phyloP scores from a whole-genome alignment of 2,888 invertebrate species.

The Nudaria mundana region DNA sequence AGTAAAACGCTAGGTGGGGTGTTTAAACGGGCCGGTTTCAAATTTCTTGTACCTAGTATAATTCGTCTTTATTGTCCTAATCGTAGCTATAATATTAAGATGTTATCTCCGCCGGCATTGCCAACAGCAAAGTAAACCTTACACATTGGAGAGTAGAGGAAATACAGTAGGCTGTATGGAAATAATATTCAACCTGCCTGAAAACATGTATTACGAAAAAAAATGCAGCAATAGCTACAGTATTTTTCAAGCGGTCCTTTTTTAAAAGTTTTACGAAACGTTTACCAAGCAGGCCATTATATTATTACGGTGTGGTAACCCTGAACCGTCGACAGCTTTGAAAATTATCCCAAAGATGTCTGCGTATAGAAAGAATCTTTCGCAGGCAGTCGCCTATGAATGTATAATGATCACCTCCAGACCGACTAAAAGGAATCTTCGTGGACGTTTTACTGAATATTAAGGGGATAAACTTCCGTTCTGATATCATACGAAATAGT shows the following conservation, averaged over 20 bases:
- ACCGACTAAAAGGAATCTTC: slow-evolving; percentile 27
- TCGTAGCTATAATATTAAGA: slow-evolving; percentile 23
- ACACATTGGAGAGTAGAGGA: no score
- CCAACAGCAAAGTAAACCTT: not conserved
- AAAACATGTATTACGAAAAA: not conserved
- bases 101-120: not conserved
- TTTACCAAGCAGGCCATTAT: slow-evolving; percentile 62
- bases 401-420: slow-evolving; percentile 67
- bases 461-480: slow-evolving; percentile 14
- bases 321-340: slow-evolving; percentile 58
- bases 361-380: slow-evolving; percentile 59
- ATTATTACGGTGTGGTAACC: slow-evolving; percentile 69
- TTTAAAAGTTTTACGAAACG: slow-evolving; percentile 28
- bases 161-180: no score
- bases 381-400: slow-evolving; percentile 68
- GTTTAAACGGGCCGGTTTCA: slow-evolving; percentile 24
- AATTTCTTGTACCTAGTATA: slow-evolving; percentile 66
- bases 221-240: not conserved
- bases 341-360: slow-evolving; percentile 55
- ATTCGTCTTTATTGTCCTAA: slow-evolving; percentile 68
- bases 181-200: no score
- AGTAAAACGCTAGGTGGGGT: slow-evolving; percentile 70
- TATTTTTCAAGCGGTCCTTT: not conserved
- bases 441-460: slow-evolving; percentile 27
- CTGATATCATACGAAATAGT: no score